A percentile compares a stretch with the other conserved stretches of the same genome.
Evolutionary conservation across 64 coral and sea anemone genomes (phyloP).

Genomic region (Montipora efflorescens): DNA sequence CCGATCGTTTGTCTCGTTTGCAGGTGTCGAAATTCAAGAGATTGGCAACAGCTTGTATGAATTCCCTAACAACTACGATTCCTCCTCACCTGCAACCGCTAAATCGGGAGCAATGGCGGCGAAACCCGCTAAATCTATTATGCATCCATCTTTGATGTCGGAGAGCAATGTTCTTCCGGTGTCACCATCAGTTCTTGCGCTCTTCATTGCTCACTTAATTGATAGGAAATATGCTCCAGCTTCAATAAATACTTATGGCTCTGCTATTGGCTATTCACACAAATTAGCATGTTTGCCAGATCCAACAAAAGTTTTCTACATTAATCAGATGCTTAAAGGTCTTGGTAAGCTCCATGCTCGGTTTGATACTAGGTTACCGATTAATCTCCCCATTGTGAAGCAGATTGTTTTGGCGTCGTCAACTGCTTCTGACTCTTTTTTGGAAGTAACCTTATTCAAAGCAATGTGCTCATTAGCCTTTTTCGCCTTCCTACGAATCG

Average conservation of each 20-base stretch:
- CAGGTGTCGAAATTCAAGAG: slow-evolving; percentile 23
- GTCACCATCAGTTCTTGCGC: not conserved
- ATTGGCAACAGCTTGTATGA: not conserved
- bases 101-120: slow-evolving; percentile 16
- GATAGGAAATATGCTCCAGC: slow-evolving; percentile 31
- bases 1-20: slow-evolving; percentile 38
- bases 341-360: slow-evolving; percentile 40
- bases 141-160: not conserved
- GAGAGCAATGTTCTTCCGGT: not conserved
- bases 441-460: no score
- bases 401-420: no score
- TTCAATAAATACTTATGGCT: slow-evolving; percentile 43
- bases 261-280: slow-evolving; percentile 50
- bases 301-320: slow-evolving; percentile 37
- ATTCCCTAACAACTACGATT: slow-evolving; percentile 4
- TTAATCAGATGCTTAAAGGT: slow-evolving; percentile 47
- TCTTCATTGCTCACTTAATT: not conserved
- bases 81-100: slow-evolving; percentile 16
- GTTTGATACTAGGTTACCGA: slow-evolving; percentile 11
- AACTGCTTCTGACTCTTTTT: no score
- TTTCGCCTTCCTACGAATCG: no score
- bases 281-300: slow-evolving; percentile 43
- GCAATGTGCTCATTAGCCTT: no score
- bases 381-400: not conserved
- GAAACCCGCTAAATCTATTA: not conserved